Conservation (phyloP, 2,888 invertebrate genomes). For the Mimachlamys varia region DNA sequence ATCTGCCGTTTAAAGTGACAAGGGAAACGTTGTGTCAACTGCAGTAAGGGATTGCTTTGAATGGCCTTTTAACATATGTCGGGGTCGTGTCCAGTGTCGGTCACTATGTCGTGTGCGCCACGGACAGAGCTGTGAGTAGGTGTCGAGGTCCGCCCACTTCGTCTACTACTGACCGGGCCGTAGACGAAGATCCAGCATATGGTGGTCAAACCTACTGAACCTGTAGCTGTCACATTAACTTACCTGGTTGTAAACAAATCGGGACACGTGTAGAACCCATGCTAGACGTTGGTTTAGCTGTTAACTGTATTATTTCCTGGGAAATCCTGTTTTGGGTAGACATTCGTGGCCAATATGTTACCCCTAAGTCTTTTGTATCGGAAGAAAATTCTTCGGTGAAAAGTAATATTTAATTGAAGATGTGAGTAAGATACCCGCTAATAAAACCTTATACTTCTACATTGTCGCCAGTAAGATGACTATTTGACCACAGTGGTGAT, state of each 20-base stretch:
- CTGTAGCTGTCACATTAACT: neutral
- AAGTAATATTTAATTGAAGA: neutral
- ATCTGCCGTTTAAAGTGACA: neutral
- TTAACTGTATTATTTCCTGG: neutral
- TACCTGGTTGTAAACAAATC: neutral
- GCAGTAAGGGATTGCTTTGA: neutral
- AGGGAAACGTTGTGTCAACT: neutral
- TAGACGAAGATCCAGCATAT: neutral
- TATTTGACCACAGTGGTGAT: neutral
- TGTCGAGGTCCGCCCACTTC: conserved; percentile 2
- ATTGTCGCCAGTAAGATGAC: neutral
- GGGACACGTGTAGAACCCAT: neutral
- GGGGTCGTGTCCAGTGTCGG: neutral
- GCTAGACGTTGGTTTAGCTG: neutral
- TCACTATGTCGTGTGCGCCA: neutral
- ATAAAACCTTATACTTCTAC: neutral
- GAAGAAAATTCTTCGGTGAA: neutral
- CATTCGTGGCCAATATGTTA: neutral
- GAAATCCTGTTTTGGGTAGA: neutral
- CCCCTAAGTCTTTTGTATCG: neutral
- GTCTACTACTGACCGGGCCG: neutral
- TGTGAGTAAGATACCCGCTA: neutral
- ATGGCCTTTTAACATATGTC: neutral
- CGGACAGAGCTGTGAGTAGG: neutral
- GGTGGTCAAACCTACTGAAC: neutral